Percentiles rank a stretch among this genome's conserved stretches.
These are phyloP conservation scores for Drosophila paulistorum DNA, from an alignment of 1,140 invertebrate genomes.

Conservation along the genomic window DNA sequence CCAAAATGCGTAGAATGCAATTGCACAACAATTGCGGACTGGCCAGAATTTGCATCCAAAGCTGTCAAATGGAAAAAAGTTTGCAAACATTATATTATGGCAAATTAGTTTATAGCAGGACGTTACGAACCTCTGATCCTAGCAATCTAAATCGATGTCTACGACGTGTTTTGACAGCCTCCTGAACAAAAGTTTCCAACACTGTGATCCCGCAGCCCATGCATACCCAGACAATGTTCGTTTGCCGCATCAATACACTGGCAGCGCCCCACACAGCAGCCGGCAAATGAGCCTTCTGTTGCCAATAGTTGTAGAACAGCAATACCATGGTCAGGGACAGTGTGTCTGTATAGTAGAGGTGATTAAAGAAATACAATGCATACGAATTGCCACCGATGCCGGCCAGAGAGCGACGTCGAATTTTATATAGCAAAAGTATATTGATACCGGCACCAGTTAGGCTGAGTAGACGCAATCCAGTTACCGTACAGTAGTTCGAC, in stretches of 20 bases:
- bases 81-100: background rate
- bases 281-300: conserved; percentile 82
- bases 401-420: conserved; percentile 71
- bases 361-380: conserved; percentile 94
- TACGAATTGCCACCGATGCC: conserved; percentile 65
- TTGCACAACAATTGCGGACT: conserved; percentile 63
- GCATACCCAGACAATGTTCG: conserved; percentile 95
- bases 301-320: conserved; percentile 87
- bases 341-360: conserved; percentile 97
- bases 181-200: conserved; percentile 59
- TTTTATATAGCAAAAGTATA: conserved; percentile 85
- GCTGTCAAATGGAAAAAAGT: conserved; percentile 35
- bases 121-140: conserved; percentile 39
- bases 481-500: conserved; percentile 87
- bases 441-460: conserved; percentile 89
- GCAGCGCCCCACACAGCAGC: conserved; percentile 86
- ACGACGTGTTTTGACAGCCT: conserved; percentile 53
- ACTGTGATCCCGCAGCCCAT: conserved; percentile 86
- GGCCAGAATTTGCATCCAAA: conserved; percentile 49
- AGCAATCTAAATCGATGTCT: conserved; percentile 28
- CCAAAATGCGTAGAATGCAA: conserved; percentile 63
- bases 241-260: conserved; percentile 93
- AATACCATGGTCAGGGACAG: conserved; percentile 91
- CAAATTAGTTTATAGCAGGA: background rate
- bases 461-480: conserved; percentile 89